Percentiles rank a stretch among this genome's conserved stretches.
phyloP scores from a whole-genome alignment of 2,888 invertebrate genomes.

The Dryobota labecula region DNA sequence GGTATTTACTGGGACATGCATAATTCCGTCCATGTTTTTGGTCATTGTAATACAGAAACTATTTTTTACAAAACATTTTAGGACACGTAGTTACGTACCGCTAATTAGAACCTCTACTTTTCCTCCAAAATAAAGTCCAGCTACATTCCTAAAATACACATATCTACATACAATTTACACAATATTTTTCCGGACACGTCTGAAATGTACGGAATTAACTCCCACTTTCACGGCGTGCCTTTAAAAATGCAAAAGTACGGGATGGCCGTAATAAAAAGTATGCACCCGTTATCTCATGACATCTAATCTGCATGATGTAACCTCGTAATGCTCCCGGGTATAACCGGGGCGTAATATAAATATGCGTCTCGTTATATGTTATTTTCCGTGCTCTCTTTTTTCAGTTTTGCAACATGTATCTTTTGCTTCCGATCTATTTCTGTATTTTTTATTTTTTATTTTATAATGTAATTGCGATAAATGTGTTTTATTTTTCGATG shows the following conservation, averaged over 20 bases:
- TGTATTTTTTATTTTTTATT: not conserved
- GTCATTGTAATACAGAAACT: not conserved
- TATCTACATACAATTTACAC: not conserved
- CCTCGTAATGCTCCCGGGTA: conserved; percentile 68
- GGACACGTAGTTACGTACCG: no score
- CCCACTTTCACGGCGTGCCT: conserved; percentile 52
- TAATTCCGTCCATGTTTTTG: not conserved
- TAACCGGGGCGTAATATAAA: conserved; percentile 61
- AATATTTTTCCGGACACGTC: conserved; percentile 14
- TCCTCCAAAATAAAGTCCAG: not conserved
- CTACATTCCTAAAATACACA: conserved; percentile 7
- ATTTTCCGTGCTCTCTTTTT: conserved; percentile 27
- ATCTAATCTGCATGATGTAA: conserved; percentile 73
- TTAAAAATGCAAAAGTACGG: conserved; percentile 63
- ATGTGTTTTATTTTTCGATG: not conserved
- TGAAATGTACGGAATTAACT: conserved; percentile 57
- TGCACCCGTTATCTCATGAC: conserved; percentile 68
- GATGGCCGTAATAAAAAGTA: conserved; percentile 66
- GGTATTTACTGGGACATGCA: no score
- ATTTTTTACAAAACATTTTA: not conserved
- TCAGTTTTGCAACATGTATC: conserved; percentile 11
- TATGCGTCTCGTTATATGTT: conserved; percentile 48
- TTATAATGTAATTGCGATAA: not conserved
- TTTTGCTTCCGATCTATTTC: conserved; percentile 8
- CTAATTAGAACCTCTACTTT: conserved; percentile 13